A percentile compares a stretch with the other conserved stretches of the same genome.
Conservation (phyloP, 2,888 invertebrate species). For the Tineola bisselliella region DNA sequence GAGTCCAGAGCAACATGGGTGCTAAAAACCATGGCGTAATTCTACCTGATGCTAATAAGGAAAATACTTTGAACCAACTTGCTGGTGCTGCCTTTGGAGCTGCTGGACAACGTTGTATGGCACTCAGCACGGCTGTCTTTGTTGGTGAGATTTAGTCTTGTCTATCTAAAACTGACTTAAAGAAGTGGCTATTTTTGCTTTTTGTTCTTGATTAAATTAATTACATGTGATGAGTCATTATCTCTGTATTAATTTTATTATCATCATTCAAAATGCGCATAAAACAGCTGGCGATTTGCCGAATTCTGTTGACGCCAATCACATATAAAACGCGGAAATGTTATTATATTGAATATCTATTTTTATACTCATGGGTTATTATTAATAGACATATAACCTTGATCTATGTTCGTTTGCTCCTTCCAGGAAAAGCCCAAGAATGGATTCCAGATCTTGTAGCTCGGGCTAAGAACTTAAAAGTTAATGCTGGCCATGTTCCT, state of each 20-base stretch:
- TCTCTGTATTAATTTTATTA: too few species aligned
- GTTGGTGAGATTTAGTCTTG: constrained; percentile 80
- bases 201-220: too few species aligned
- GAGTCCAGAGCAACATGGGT: constrained; percentile 98
- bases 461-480: constrained; percentile 84
- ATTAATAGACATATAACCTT: neutral
- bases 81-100: constrained; percentile 98
- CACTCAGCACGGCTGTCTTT: constrained; percentile 92
- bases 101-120: constrained; percentile 99
- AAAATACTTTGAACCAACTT: constrained; percentile 91
- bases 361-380: neutral
- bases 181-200: too few species aligned
- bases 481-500: constrained; percentile 88
- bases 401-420: neutral
- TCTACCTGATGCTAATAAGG: constrained; percentile 97
- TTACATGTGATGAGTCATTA: too few species aligned
- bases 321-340: neutral
- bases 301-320: neutral
- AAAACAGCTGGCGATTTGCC: neutral
- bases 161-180: too few species aligned
- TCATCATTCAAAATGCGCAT: too few species aligned
- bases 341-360: neutral
- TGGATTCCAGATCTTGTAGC: constrained; percentile 95
- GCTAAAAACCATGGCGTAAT: constrained; percentile 99
- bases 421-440: constrained; percentile 78